Base-by-base conservation (phyloP, 2,113 vertebrate species). In the Salminus brasiliensis region DNA sequence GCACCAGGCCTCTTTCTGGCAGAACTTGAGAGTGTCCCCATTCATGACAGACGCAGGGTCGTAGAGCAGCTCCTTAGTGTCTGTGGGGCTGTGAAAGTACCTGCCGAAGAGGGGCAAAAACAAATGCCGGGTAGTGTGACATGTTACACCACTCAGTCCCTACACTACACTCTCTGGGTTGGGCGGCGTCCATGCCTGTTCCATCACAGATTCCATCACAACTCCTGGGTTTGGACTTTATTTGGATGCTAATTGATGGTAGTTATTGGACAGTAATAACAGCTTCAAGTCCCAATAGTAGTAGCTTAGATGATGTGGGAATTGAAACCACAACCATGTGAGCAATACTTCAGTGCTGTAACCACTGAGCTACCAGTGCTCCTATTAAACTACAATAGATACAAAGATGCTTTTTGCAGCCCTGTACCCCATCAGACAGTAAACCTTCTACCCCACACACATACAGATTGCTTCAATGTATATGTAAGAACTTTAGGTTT, bases 1-100 rank as follows among this genome's bases (percentile, higher is more conserved):
- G 88, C 98, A 99, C 98, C 98, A 99, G 76, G 97, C 97, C 88
- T 99, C 98, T 90, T 98, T 98, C 88, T 97, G 95, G 86, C 98
- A 99, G 92, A 98, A 99, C 86, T 94, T 96, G 84, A 99, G 91
- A 12, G 97, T 98, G 79, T 97, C 97, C 0, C 96, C 96, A 0
- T 97, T 98, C 97, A 98, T 99, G 88, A 98, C 97, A 1, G 92
- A 96, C 0, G 96, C 96, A 0, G 98, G 98, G 85, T 99, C 98
- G 6, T 98, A 99, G 3, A 96, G 94, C 53, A 97, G 93, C 84
- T 98, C 97, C 43, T 96, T 95, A 39, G 96, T 97, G 71, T 99
- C 97, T 30, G 96, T 97, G 2, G 98, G 98, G 83, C 96, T 98
- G 77, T 95, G 97, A 81, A 99, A 98, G 90, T 98, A 99, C 94